phyloP scores from a whole-genome alignment of 2,888 invertebrate genomes.

The Diachrysia chrysitis region DNA sequence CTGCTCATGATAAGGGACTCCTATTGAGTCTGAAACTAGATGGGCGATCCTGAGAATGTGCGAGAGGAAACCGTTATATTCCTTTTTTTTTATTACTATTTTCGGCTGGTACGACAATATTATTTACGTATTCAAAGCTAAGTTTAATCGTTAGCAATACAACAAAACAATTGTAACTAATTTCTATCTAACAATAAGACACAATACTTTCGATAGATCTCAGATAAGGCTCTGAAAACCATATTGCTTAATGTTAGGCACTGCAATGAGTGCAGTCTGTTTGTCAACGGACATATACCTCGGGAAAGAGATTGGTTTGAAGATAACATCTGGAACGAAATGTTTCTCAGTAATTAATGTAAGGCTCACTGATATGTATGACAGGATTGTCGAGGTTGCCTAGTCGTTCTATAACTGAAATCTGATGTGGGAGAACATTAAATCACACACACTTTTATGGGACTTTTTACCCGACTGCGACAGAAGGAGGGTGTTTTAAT shows the following conservation, averaged over 20 bases:
- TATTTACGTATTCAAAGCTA: not conserved
- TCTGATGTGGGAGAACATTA: not conserved
- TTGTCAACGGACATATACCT: not conserved
- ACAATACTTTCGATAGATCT: not conserved
- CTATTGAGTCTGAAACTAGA: too few species aligned
- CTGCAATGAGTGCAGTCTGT: too few species aligned
- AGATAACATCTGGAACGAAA: not conserved
- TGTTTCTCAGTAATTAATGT: not conserved
- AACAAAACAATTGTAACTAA: not conserved
- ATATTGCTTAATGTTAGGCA: not conserved
- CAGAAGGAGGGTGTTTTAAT: too few species aligned
- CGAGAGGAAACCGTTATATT: too few species aligned
- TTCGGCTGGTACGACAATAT: too few species aligned
- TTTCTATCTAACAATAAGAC: not conserved
- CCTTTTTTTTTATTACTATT: too few species aligned
- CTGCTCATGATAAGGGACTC: too few species aligned
- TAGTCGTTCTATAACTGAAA: not conserved
- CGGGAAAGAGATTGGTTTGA: not conserved
- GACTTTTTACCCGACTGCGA: too few species aligned
- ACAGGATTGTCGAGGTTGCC: not conserved
- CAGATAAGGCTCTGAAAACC: not conserved
- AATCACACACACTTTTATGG: slow-evolving; percentile 26
- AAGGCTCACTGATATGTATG: too few species aligned
- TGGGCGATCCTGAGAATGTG: too few species aligned
- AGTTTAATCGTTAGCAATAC: not conserved